A percentile compares a stretch with the other conserved stretches of the same genome.
Evolutionary conservation across 2,797 vertebrate species (phyloP).

Genomic region (Galagoides demidoff): DNA sequence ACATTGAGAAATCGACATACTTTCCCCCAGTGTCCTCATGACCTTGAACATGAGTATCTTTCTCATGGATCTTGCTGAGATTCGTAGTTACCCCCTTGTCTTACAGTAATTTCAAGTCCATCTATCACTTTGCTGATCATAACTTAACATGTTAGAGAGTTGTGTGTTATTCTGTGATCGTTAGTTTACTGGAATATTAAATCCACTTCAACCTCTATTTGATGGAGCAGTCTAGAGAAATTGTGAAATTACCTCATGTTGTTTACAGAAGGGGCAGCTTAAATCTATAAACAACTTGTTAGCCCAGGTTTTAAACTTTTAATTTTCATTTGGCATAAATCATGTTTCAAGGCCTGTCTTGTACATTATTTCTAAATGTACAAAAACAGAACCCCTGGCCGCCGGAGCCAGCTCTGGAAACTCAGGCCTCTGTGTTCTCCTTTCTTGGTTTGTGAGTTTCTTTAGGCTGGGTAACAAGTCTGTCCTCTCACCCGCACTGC

Average conservation of each 20-base stretch:
- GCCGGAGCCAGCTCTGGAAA: constrained; percentile 52
- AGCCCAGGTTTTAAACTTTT: constrained; percentile 68
- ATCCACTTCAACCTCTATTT: constrained; percentile 53
- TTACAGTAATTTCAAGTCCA: neutral
- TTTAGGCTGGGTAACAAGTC: neutral
- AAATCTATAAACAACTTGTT: constrained; percentile 76
- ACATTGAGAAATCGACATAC: neutral
- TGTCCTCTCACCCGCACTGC: neutral
- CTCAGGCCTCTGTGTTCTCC: constrained; percentile 59
- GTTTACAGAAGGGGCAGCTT: constrained; percentile 68
- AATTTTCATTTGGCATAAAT: constrained; percentile 73
- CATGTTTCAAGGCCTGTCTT: constrained; percentile 35
- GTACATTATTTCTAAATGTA: constrained; percentile 63
- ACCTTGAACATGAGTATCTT: neutral
- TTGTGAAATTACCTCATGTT: constrained; percentile 59
- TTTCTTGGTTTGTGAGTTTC: neutral
- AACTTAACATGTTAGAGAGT: constrained; percentile 33
- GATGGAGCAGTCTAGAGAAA: constrained; percentile 51
- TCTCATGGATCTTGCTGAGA: neutral
- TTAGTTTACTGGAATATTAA: constrained; percentile 28
- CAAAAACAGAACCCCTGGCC: constrained; percentile 50
- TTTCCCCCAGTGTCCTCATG: neutral
- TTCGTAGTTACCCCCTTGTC: neutral
- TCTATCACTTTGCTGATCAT: constrained; percentile 27
- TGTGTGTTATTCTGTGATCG: constrained; percentile 20